Conservation (phyloP, 2,797 vertebrate species). For the Enteromius treurensis region DNA sequence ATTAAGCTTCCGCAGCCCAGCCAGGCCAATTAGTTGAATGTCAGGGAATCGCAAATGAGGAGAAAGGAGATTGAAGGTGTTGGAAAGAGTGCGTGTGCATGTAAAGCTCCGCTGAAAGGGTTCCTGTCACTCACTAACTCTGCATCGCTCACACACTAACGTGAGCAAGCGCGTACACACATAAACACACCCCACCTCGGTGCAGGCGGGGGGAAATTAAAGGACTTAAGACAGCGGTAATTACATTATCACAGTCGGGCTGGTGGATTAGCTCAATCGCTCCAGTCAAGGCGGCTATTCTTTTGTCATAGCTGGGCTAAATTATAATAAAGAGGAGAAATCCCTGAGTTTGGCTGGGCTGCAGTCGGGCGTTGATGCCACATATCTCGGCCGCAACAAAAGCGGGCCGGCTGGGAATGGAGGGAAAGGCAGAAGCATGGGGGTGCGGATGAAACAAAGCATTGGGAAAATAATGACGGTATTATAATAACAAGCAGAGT, state of each 20-base stretch:
- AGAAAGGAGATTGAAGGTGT: slow-evolving; percentile 91
- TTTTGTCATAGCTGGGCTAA: slow-evolving; percentile 87
- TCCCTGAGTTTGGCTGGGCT: slow-evolving; percentile 87
- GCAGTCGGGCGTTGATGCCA: slow-evolving; percentile 85
- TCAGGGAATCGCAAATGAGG: slow-evolving; percentile 99
- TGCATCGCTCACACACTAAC: slow-evolving; percentile 34
- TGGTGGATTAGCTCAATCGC: slow-evolving; percentile 99
- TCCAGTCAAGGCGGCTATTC: slow-evolving; percentile 96
- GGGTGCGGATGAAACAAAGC: slow-evolving; percentile 85
- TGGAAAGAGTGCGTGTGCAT: slow-evolving; percentile 84
- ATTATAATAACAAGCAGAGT: slow-evolving; percentile 79
- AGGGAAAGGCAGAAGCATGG: slow-evolving; percentile 69
- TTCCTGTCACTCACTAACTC: slow-evolving; percentile 71
- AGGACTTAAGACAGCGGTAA: slow-evolving; percentile 99
- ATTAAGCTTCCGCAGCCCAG: slow-evolving; percentile 95
- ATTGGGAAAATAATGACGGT: slow-evolving; percentile 92
- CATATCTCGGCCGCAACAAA: slow-evolving; percentile 95
- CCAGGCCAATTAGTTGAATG: slow-evolving; percentile 99
- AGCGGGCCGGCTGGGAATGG: slow-evolving; percentile 83
- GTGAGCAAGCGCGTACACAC: slow-evolving; percentile 49
- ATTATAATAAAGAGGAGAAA: slow-evolving; percentile 81
- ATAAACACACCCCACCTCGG: slow-evolving; percentile 74
- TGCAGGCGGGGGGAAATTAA: slow-evolving; percentile 93
- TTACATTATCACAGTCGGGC: slow-evolving; percentile 99
- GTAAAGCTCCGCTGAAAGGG: slow-evolving; percentile 80